Base-by-base conservation (phyloP, 2,888 invertebrate genomes). In the Hyposoter didymator region DNA sequence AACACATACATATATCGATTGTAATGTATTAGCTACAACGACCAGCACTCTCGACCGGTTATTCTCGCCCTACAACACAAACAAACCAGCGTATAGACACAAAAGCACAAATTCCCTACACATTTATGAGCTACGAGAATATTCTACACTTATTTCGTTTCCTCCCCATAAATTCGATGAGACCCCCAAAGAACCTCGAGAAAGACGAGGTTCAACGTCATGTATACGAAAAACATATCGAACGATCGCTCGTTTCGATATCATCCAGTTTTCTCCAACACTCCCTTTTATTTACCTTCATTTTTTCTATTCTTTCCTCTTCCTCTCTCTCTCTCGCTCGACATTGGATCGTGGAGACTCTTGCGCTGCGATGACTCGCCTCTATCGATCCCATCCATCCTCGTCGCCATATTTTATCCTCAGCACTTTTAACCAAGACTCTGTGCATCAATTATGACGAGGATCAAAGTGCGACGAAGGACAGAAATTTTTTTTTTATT, bases 191-290 rank as follows among this genome's bases (percentile, higher is more conserved):
- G 52, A 52, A 82, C 66, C 66, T 35, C 70, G 75, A 32, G 80
- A 32, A 82, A 85, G 82, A 82, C 82, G 82, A 85, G 82, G 79
- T 76, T 85, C 75, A 78, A 5, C 81, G 75, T 79, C 79, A 52
- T 79, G 78, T 75, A 59, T 59, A 78, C 75, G 82, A 82, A 85
- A 82, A 81, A 78, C 73, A 22, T 69, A 76, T 79, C 75, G 78
- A 72, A 78, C 79, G 79, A 85, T 85, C 85, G 79, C 75, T 82
- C 79, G 80, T 66, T 75, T 82, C 85, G 83, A 85, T 85, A 85
- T 83, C 82, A 80, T 19, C 59, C 79, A 85, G 76, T 85, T 83
- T 83, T 80, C 80, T 67, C 72, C 78, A 69, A 74, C 75, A 79
- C 82, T 55, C 76, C n/a, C 3, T 55, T 62, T 82, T 64, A 49